Evolutionary conservation across 2,113 vertebrate species (phyloP).

Genomic region (Apodemus speciosus): DNA sequence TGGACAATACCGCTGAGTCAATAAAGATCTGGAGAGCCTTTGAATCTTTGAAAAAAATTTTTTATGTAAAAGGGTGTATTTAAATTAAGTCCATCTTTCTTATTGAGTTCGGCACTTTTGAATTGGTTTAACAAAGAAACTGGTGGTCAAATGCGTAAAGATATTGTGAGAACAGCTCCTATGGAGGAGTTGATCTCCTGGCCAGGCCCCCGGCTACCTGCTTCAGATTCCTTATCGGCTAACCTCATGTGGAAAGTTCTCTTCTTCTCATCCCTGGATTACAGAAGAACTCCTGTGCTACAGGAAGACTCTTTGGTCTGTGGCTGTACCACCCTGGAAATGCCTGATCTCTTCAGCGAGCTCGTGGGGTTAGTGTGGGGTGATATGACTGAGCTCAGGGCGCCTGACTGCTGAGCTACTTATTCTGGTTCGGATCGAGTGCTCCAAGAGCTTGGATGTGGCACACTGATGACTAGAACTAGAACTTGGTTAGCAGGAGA

Average conservation of each 20-base stretch:
- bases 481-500: conserved; percentile 46
- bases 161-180: not conserved
- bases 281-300: not conserved
- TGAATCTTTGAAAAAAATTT: not conserved
- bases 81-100: not conserved
- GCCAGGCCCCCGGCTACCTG: not conserved
- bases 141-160: not conserved
- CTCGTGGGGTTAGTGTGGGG: not conserved
- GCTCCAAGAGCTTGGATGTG: conserved; percentile 1
- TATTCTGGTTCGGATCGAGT: not conserved
- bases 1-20: not conserved
- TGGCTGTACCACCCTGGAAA: not conserved
- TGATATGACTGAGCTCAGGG: not conserved
- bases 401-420: not conserved
- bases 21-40: not conserved
- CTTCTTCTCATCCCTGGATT: not conserved
- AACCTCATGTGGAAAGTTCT: not conserved
- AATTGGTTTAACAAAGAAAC: not conserved
- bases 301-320: not conserved
- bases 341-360: not conserved
- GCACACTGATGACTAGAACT: not conserved
- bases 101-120: not conserved
- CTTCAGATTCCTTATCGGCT: not conserved
- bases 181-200: not conserved
- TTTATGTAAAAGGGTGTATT: conserved; percentile 11